A percentile compares a stretch with the other conserved stretches of the same genome.
Evolutionary conservation across 2,888 invertebrate species (phyloP).

Genomic region (Hydropsyche betteni): DNA sequence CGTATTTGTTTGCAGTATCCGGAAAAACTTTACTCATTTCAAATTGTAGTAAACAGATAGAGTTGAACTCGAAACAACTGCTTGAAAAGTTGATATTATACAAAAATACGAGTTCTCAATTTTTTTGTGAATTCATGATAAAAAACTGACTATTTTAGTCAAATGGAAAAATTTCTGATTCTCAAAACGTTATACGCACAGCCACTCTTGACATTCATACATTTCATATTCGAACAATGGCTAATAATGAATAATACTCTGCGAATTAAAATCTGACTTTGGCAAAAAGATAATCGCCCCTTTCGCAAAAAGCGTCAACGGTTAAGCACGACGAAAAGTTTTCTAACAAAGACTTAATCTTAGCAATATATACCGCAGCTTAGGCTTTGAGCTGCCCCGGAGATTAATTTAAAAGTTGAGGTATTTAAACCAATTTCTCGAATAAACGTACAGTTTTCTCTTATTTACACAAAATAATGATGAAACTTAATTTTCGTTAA

Average conservation of each 20-base stretch:
- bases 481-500: conserved; percentile 5
- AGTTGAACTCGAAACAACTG: not conserved
- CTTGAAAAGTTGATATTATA: not conserved
- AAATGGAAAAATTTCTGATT: too few relatives aligned
- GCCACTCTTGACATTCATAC: too few relatives aligned
- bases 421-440: conserved; percentile 27
- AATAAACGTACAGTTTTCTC: conserved; percentile 18
- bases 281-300: conserved; percentile 17
- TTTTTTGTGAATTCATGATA: too few relatives aligned
- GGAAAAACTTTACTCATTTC: conserved; percentile 2
- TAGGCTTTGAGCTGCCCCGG: conserved; percentile 17
- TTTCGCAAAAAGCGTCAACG: conserved; percentile 29
- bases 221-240: not conserved
- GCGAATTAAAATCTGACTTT: conserved; percentile 16
- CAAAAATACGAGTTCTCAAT: too few relatives aligned
- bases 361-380: conserved; percentile 28
- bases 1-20: not conserved
- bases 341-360: conserved; percentile 27
- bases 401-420: conserved; percentile 27
- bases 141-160: too few relatives aligned
- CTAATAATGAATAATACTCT: not conserved
- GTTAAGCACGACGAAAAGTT: conserved; percentile 27
- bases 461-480: conserved; percentile 22
- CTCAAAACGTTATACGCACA: too few relatives aligned
- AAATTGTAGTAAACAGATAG: not conserved